Percentiles rank a stretch among this genome's conserved stretches.
These are phyloP conservation scores for Caloenas nicobarica DNA, from an alignment of 2,113 vertebrate genomes.

Conservation along the genomic window DNA sequence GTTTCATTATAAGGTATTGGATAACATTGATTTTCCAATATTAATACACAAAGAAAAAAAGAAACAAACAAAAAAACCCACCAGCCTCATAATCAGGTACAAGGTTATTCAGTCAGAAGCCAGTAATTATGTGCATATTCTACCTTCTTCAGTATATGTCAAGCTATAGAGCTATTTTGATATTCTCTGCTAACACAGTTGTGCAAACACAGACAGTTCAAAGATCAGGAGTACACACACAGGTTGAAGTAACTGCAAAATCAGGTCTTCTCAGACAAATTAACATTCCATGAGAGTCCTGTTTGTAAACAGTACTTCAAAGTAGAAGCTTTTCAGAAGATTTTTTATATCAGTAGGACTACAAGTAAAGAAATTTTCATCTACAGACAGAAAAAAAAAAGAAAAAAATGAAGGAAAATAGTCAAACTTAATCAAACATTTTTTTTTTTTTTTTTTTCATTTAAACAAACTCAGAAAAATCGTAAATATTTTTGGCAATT, in stretches of 20 bases:
- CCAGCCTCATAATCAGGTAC: accelerated
- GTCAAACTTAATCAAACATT: not conserved
- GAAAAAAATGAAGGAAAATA: accelerated
- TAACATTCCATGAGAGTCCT: not conserved
- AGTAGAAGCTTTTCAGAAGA: not conserved
- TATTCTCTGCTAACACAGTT: not conserved
- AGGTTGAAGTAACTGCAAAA: not conserved
- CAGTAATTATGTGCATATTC: not conserved
- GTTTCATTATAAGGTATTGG: not conserved
- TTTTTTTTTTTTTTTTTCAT: not conserved
- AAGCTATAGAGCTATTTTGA: not conserved
- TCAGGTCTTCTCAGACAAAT: not conserved
- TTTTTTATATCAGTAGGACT: not conserved
- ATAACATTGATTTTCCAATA: not conserved
- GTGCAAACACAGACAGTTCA: not conserved
- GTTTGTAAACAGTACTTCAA: not conserved
- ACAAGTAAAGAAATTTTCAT: not conserved
- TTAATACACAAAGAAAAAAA: not conserved
- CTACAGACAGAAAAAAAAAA: not conserved
- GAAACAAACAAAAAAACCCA: not conserved
- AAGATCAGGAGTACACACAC: not conserved
- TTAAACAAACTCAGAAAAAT: not conserved
- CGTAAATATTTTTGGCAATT: not conserved
- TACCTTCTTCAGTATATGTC: not conserved
- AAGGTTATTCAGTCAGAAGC: not conserved